Evolutionary conservation across 2,113 vertebrate genomes (phyloP), one percentile per base, ranked within the genome.

Genomic region (Anoplopoma fimbria): DNA sequence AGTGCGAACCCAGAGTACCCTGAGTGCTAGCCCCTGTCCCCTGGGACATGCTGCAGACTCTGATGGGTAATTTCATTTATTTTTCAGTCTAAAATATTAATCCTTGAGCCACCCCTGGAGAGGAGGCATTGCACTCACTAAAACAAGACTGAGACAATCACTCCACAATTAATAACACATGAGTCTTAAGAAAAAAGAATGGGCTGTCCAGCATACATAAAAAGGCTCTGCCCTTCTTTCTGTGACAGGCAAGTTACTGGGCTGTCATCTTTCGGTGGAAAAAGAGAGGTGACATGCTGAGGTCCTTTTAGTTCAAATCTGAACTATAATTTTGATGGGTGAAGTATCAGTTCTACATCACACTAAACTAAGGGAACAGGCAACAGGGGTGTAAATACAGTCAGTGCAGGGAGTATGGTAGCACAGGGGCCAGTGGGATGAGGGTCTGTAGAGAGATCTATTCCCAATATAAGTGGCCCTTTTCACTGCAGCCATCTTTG

Each of bases 61-160:
- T 93, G 91, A 94, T 91, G 93, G 93, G 89, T 95, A 94, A 94
- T 94, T 93, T 94, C 92, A 95, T 95, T 95, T 95, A 93, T 94
- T 94, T 95, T 94, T 90, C 92, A 88, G 88, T 73, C 87, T 95
- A 93, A 95, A 95, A 95, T 95, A 95, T 95, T 95, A 90, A 95
- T 94, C 91, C 86, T 63, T 72, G 84, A 88, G 81, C 91, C 88
- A 91, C 82, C 91, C 90, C 92, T 55, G 81, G 89, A 93, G 93
- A 93, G 85, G 90, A 93, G 87, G 91, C 93, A 92, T 93, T 89
- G 91, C 93, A 91, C 92, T 91, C 90, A 88, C 92, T 92, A 85
- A 93, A 94, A 93, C 93, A 95, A 89, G 89, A 87, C 88, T 51
- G 88, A 92, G 93, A 94, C 93, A 92, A 94, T 94, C 92, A 64